Percentiles rank a stretch among this genome's conserved stretches.
Evolutionary conservation across 2,888 invertebrate species (phyloP).

Genomic region (Mesoligia furuncula): DNA sequence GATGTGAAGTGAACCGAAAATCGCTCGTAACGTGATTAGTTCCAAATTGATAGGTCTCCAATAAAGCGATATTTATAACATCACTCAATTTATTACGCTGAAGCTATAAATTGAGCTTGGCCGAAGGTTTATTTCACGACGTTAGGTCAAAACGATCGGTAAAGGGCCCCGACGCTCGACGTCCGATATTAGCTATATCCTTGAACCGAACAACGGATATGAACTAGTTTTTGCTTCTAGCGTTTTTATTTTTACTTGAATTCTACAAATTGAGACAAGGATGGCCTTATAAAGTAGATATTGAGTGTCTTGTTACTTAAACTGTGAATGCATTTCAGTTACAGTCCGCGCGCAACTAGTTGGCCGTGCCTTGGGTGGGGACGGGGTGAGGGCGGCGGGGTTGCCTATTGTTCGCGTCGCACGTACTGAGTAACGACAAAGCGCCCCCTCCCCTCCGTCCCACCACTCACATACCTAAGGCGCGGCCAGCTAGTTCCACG

Average conservation of each 20-base stretch:
- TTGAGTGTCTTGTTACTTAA: not conserved
- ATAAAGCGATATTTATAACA: constrained; percentile 46
- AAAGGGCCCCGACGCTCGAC: constrained; percentile 12
- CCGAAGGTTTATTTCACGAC: constrained; percentile 48
- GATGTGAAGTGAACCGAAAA: constrained; percentile 34
- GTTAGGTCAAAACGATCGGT: constrained; percentile 48
- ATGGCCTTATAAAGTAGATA: not conserved
- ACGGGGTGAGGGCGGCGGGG: no score
- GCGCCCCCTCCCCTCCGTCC: no score
- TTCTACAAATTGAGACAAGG: not conserved
- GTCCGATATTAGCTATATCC: constrained; percentile 39
- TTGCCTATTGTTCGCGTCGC: no score
- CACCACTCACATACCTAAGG: no score
- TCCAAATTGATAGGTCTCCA: constrained; percentile 44
- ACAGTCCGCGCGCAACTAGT: no score
- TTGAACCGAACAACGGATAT: constrained; percentile 14
- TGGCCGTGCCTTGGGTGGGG: no score
- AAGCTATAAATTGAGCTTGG: constrained; percentile 48
- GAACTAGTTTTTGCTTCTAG: not conserved
- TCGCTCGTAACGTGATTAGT: constrained; percentile 33
- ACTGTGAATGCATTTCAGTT: not conserved
- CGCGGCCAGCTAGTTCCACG: no score
- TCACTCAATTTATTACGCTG: constrained; percentile 46
- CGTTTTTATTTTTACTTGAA: constrained; percentile 9
- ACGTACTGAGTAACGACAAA: no score